A percentile compares a stretch with the other conserved stretches of the same genome.
These are phyloP conservation scores for Drosophila setosimentum DNA, from an alignment of 2,888 invertebrate genomes.

Conservation along the genomic window DNA sequence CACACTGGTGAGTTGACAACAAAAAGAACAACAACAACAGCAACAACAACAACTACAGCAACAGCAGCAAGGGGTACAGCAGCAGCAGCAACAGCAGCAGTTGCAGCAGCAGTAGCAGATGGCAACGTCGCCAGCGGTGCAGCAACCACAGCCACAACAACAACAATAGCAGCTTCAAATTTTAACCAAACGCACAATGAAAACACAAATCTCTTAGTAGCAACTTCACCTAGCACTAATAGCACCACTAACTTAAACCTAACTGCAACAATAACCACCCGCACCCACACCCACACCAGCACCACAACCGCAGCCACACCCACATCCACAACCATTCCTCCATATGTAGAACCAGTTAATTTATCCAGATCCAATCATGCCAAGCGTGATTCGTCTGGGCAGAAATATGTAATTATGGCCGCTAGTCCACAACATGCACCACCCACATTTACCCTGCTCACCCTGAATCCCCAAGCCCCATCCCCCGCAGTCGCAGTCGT, in stretches of 20 bases:
- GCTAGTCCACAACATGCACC: conserved; percentile 60
- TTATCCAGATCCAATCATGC: conserved; percentile 23
- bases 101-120: conserved; percentile 13
- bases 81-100: conserved; percentile 21
- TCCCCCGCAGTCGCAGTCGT: not conserved
- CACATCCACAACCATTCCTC: conserved; percentile 15
- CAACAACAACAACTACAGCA: conserved; percentile 27
- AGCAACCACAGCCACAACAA: conserved; percentile 14
- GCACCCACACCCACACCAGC: conserved; percentile 18
- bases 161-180: conserved; percentile 19
- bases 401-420: conserved; percentile 58
- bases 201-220: conserved; percentile 33
- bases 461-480: conserved; percentile 46
- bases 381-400: conserved; percentile 49
- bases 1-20: conserved; percentile 84
- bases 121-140: conserved; percentile 33
- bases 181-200: conserved; percentile 26
- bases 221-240: conserved; percentile 24
- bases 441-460: conserved; percentile 65
- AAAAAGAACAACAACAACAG: conserved; percentile 34
- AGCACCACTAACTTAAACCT: conserved; percentile 47
- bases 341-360: conserved; percentile 56
- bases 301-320: conserved; percentile 20
- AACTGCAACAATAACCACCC: conserved; percentile 16
- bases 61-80: conserved; percentile 16